A percentile compares a stretch with the other conserved stretches of the same genome.
Conservation (phyloP, 1,140 invertebrate genomes). For the Lethrus apterus region DNA sequence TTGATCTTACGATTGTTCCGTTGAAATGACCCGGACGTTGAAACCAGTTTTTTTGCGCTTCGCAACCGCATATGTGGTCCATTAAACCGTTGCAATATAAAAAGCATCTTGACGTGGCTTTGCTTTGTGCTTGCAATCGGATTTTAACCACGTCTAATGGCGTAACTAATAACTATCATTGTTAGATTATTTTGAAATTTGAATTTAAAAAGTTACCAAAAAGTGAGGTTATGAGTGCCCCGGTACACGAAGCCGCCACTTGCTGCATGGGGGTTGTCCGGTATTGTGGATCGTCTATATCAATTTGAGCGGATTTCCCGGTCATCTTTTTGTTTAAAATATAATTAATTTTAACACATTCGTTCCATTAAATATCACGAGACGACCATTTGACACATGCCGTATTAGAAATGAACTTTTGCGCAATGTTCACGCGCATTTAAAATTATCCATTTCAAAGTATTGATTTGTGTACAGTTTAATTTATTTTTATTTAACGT, state of each 20-base stretch:
- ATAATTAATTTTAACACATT: not conserved
- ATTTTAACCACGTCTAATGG: constrained; percentile 99
- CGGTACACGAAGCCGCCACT: constrained; percentile 81
- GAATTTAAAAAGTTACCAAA: constrained; percentile 27
- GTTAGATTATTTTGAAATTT: constrained; percentile 18
- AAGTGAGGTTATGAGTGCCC: constrained; percentile 81
- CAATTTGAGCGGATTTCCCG: constrained; percentile 4
- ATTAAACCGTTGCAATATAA: constrained; percentile 98
- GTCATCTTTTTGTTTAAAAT: not conserved
- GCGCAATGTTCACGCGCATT: too few species aligned
- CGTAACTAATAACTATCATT: constrained; percentile 62
- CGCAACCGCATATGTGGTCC: constrained; percentile 96
- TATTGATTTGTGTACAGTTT: too few species aligned
- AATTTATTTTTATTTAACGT: too few species aligned
- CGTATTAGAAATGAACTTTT: too few species aligned
- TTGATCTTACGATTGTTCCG: constrained; percentile 70
- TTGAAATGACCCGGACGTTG: constrained; percentile 71
- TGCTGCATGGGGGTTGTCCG: constrained; percentile 80
- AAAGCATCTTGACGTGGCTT: constrained; percentile 77
- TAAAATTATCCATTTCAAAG: too few species aligned
- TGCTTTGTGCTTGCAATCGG: constrained; percentile 89
- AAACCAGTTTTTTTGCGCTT: constrained; percentile 54
- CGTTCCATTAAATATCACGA: too few species aligned
- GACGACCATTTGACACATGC: too few species aligned
- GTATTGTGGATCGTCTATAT: constrained; percentile 60